These are phyloP conservation scores for Atta texana DNA, from an alignment of 1,140 invertebrate species.

Conservation along the genomic window DNA sequence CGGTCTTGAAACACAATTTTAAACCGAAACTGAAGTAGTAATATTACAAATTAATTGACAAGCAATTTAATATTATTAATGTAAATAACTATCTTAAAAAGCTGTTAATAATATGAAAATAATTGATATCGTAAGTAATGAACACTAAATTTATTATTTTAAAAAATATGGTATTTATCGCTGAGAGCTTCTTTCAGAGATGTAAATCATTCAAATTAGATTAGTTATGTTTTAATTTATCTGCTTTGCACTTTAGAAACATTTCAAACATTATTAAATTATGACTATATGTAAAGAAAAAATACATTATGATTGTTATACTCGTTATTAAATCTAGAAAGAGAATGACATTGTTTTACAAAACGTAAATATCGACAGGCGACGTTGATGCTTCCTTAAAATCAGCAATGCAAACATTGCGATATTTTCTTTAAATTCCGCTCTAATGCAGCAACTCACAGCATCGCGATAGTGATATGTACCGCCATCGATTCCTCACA, in stretches of 20 bases:
- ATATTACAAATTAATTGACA: too few relatives aligned
- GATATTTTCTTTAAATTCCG: slow-evolving; percentile 60
- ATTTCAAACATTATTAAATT: background rate
- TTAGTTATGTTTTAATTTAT: background rate
- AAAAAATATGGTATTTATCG: background rate
- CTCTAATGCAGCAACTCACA: slow-evolving; percentile 1
- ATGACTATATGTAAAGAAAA: slow-evolving; percentile 3
- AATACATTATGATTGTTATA: background rate
- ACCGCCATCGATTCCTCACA: background rate
- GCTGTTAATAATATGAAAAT: too few relatives aligned
- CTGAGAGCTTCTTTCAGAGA: background rate
- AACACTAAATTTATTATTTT: background rate
- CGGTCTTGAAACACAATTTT: too few relatives aligned
- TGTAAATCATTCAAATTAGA: background rate
- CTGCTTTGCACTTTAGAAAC: background rate
- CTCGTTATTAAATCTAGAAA: slow-evolving; percentile 27
- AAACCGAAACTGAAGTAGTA: too few relatives aligned
- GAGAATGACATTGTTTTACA: slow-evolving; percentile 25
- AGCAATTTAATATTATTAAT: too few relatives aligned
- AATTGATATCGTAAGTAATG: too few relatives aligned
- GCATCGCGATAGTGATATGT: slow-evolving; percentile 13
- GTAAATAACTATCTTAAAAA: too few relatives aligned
- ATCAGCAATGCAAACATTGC: slow-evolving; percentile 37
- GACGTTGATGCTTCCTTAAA: slow-evolving; percentile 35
- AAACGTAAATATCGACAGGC: slow-evolving; percentile 8